These are phyloP conservation scores for Mesorhabditis spiculigera DNA, from an alignment of 2,888 invertebrate species.

Conservation along the genomic window DNA sequence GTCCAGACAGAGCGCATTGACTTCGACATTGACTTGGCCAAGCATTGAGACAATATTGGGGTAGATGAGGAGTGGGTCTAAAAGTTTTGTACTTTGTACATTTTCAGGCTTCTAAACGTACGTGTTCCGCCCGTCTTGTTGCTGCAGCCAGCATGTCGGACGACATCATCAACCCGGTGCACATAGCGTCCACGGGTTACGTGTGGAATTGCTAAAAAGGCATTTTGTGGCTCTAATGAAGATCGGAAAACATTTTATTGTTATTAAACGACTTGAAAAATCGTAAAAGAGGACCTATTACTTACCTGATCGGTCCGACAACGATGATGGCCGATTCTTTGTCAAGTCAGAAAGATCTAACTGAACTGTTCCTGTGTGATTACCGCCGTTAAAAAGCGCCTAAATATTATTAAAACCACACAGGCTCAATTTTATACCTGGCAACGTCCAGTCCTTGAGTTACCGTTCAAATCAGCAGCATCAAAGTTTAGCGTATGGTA, in stretches of 20 bases:
- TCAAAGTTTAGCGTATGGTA: conserved; percentile 86
- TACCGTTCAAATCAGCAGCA: conserved; percentile 61
- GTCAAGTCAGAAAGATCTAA: conserved; percentile 26
- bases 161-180: conserved; percentile 87
- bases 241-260: too few relatives aligned
- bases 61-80: conserved; percentile 35
- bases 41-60: conserved; percentile 94
- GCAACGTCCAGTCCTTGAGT: conserved; percentile 30
- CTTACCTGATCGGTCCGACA: conserved; percentile 21
- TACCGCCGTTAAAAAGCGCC: conserved; percentile 46
- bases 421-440: conserved; percentile 14
- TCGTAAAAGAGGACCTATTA: too few relatives aligned
- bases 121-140: conserved; percentile 39
- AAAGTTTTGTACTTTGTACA: conserved; percentile 3
- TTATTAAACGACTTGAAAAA: too few relatives aligned
- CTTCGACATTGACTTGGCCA: conserved; percentile 88
- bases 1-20: conserved; percentile 88
- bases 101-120: conserved; percentile 14
- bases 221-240: background rate
- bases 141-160: conserved; percentile 79
- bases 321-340: conserved; percentile 21
- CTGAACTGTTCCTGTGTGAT: conserved; percentile 36
- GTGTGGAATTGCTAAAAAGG: conserved; percentile 5
- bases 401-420: conserved; percentile 6
- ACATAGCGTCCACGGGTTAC: conserved; percentile 69